Evolutionary conservation across 2,797 vertebrate species (phyloP).

Genomic region (Rhinatrema bivittatum): DNA sequence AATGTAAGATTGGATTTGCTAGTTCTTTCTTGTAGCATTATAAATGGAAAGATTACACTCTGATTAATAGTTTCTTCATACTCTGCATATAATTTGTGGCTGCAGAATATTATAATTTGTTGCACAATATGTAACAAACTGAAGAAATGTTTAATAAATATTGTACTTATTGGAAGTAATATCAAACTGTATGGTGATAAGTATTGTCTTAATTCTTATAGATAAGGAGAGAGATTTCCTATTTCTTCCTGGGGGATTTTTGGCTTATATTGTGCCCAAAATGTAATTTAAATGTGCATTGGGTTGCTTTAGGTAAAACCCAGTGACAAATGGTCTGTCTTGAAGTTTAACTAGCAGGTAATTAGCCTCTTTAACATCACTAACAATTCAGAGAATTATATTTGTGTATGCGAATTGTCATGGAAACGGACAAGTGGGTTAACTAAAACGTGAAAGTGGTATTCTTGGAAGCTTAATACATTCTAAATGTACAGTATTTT

Average conservation of each 20-base stretch:
- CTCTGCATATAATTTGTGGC: slow-evolving; percentile 90
- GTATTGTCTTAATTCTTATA: slow-evolving; percentile 77
- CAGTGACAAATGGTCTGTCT: slow-evolving; percentile 26
- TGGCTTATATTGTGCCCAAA: slow-evolving; percentile 53
- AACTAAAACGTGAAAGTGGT: too few relatives aligned
- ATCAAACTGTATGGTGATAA: slow-evolving; percentile 80
- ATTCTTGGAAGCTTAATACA: slow-evolving; percentile 23
- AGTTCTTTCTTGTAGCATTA: slow-evolving; percentile 82
- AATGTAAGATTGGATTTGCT: slow-evolving; percentile 83
- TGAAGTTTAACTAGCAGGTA: slow-evolving; percentile 20
- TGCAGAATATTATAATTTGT: slow-evolving; percentile 91
- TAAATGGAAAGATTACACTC: slow-evolving; percentile 72
- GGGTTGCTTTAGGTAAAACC: slow-evolving; percentile 35
- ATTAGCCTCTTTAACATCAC: too few relatives aligned
- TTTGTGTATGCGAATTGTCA: too few relatives aligned
- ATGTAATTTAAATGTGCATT: slow-evolving; percentile 46
- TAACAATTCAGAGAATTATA: too few relatives aligned
- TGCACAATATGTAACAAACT: slow-evolving; percentile 93
- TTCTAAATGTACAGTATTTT: slow-evolving; percentile 49
- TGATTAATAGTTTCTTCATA: slow-evolving; percentile 78
- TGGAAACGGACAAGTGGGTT: too few relatives aligned
- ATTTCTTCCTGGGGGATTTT: slow-evolving; percentile 33
- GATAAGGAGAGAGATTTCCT: slow-evolving; percentile 50
- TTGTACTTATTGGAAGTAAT: slow-evolving; percentile 86
- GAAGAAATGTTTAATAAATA: slow-evolving; percentile 98